Evolutionary conservation across 2,113 vertebrate genomes (phyloP).

Genomic region (Cynoglossus semilaevis): DNA sequence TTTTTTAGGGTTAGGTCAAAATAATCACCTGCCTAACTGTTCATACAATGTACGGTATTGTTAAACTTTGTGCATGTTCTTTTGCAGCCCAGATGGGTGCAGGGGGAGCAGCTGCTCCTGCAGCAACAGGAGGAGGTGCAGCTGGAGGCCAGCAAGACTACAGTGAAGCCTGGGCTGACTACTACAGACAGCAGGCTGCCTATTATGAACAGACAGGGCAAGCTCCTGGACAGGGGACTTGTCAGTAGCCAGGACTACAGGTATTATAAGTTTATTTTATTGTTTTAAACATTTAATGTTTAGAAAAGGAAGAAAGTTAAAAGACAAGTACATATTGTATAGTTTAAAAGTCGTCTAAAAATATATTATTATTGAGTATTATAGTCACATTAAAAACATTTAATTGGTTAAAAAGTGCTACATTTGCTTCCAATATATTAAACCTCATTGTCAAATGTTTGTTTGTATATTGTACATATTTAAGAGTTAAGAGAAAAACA

Average conservation of each 20-base stretch:
- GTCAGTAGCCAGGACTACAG: conserved; percentile 89
- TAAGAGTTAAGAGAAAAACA: no score
- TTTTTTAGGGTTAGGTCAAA: no score
- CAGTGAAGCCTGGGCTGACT: conserved; percentile 92
- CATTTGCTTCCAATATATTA: no score
- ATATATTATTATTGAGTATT: no score
- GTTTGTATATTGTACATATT: no score
- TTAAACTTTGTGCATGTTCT: background rate
- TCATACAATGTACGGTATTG: no score
- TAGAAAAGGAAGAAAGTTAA: background rate
- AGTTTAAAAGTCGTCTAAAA: no score
- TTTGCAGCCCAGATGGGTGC: conserved; percentile 70
- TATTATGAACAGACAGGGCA: conserved; percentile 86
- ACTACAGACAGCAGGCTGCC: conserved; percentile 92
- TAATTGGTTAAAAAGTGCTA: no score
- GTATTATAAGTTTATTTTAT: conserved; percentile 43
- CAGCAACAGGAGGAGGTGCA: conserved; percentile 73
- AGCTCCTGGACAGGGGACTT: conserved; percentile 78
- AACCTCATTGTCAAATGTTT: no score
- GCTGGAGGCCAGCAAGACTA: conserved; percentile 86
- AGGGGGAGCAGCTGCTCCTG: conserved; percentile 67
- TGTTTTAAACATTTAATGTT: background rate
- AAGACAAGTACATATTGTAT: background rate
- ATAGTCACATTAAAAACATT: no score
- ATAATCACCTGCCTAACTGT: no score